These are phyloP conservation scores for Engystomops pustulosus DNA, from an alignment of 2,113 vertebrate species.

Conservation along the genomic window DNA sequence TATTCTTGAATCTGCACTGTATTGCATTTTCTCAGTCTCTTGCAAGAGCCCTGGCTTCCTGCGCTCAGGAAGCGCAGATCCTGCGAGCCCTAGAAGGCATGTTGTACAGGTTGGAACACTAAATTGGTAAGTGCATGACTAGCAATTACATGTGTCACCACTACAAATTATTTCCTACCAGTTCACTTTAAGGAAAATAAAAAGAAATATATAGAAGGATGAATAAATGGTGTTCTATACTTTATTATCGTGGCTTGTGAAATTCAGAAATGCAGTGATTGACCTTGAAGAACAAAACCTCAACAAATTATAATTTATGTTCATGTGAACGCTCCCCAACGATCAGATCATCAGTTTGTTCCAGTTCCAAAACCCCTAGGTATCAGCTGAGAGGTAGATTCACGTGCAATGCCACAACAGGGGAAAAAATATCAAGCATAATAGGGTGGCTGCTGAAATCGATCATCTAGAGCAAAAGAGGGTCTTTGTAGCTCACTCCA, in stretches of 20 bases:
- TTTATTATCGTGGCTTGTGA: not conserved
- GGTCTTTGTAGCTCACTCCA: not conserved
- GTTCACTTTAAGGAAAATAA: not conserved
- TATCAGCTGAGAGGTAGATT: not conserved
- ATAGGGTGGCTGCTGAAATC: not conserved
- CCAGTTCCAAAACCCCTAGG: too few species aligned
- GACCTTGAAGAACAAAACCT: too few species aligned
- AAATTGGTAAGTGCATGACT: constrained; percentile 37
- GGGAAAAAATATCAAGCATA: not conserved
- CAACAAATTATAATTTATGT: too few species aligned
- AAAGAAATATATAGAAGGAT: too few species aligned
- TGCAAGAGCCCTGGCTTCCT: constrained; percentile 57
- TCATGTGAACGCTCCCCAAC: too few species aligned
- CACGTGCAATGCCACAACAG: not conserved
- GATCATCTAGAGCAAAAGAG: not conserved
- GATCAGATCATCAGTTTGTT: too few species aligned
- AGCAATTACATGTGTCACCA: constrained; percentile 11
- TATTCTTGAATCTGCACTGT: constrained; percentile 57
- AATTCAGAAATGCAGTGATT: too few species aligned
- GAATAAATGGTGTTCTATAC: not conserved
- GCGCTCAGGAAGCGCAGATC: constrained; percentile 54
- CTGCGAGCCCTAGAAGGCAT: constrained; percentile 57
- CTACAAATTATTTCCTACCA: not conserved
- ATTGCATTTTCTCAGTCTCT: constrained; percentile 57
- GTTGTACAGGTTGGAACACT: constrained; percentile 56